phyloP scores from a whole-genome alignment of 2,113 vertebrate species.

The Chinchilla lanigera region DNA sequence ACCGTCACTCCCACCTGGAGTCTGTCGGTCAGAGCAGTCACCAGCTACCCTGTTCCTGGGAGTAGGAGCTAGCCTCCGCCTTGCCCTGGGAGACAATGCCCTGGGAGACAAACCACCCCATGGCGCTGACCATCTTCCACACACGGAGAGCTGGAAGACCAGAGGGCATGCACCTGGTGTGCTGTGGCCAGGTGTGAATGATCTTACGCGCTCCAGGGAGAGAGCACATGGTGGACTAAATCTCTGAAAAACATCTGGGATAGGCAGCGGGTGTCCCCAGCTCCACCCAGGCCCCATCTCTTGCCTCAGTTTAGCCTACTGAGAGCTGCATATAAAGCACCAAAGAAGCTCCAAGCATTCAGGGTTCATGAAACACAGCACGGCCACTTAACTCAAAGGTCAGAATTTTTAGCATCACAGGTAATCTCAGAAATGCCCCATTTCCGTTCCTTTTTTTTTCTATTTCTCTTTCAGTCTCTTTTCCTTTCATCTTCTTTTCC shows the following conservation, averaged over 20 bases:
- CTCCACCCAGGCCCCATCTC: no score
- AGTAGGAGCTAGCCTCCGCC: neutral
- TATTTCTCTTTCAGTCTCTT: neutral
- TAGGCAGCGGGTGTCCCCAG: neutral
- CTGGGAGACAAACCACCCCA: neutral
- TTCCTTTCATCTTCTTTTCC: neutral
- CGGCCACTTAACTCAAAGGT: neutral
- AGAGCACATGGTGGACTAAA: neutral
- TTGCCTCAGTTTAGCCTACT: neutral
- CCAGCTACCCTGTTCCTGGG: neutral
- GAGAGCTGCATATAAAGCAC: no score
- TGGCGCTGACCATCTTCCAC: neutral
- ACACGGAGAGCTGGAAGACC: neutral
- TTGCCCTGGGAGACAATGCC: neutral
- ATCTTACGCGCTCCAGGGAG: neutral
- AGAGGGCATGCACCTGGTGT: neutral
- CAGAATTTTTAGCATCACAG: neutral
- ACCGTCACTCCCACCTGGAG: neutral
- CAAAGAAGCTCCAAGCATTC: neutral
- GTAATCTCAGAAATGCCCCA: neutral
- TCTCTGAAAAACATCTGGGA: neutral
- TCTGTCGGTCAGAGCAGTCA: neutral
- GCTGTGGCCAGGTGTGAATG: accelerated
- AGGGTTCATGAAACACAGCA: neutral
- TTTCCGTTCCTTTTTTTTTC: neutral